These are phyloP conservation scores for Euglossa dilemma DNA, from an alignment of 1,140 invertebrate genomes.

Conservation along the genomic window DNA sequence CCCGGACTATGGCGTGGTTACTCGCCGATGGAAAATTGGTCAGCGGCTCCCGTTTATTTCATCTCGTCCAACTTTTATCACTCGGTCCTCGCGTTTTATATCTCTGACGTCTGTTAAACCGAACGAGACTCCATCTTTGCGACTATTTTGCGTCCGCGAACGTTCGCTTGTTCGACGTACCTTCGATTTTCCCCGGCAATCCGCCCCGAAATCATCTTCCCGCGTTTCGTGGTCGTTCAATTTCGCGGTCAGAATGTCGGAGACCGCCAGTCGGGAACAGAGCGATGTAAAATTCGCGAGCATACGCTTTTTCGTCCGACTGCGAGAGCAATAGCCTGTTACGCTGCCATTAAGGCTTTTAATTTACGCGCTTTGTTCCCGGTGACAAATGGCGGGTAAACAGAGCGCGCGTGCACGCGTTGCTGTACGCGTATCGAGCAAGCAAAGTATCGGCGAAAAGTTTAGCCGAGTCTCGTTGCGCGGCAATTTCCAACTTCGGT, in stretches of 20 bases:
- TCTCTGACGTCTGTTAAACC: neutral
- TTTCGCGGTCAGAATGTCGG: neutral
- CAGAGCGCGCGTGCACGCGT: slow-evolving; percentile 14
- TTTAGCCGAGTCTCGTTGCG: neutral
- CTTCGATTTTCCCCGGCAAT: neutral
- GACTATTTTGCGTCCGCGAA: neutral
- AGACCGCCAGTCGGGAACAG: neutral
- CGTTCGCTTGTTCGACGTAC: neutral
- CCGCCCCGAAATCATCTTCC: neutral
- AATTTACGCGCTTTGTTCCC: slow-evolving; percentile 35
- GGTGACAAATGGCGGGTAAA: slow-evolving; percentile 30
- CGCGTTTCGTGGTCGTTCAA: neutral
- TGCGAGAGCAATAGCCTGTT: neutral
- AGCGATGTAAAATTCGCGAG: neutral
- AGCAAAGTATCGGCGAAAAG: slow-evolving; percentile 35
- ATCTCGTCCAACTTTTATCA: neutral
- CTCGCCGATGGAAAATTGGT: neutral
- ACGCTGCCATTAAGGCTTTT: slow-evolving; percentile 36
- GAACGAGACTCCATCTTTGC: neutral
- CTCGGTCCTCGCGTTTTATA: neutral
- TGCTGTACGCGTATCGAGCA: neutral
- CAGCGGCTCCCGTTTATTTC: neutral
- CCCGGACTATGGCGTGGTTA: too few relatives aligned
- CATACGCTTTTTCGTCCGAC: neutral
- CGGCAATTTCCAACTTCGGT: neutral